These are phyloP conservation scores for Physella acuta DNA, from an alignment of 1,140 invertebrate genomes.

Conservation along the genomic window DNA sequence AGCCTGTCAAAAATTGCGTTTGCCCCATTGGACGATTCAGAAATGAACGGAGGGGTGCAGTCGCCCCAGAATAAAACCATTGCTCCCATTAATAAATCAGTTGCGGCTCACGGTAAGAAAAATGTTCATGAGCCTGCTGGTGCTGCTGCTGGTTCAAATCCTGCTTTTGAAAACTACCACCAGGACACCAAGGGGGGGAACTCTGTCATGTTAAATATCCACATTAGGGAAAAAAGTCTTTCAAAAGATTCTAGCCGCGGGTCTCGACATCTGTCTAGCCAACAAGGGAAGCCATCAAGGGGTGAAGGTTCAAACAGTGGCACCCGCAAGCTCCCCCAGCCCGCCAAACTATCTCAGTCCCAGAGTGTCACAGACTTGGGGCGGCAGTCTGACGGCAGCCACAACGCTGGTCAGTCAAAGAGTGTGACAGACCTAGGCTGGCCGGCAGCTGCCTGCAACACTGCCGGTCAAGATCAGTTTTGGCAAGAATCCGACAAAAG, in stretches of 20 bases:
- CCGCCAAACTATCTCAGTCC: not conserved
- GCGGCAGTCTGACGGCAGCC: not conserved
- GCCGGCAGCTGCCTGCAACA: too few relatives aligned
- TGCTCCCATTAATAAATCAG: not conserved
- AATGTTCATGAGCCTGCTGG: not conserved
- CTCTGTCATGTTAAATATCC: not conserved
- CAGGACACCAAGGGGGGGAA: constrained; percentile 13
- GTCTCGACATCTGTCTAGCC: too few relatives aligned
- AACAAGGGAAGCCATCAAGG: too few relatives aligned
- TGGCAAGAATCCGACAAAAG: constrained; percentile 1
- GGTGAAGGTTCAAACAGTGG: too few relatives aligned
- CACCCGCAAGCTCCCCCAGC: not conserved
- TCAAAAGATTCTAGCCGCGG: not conserved
- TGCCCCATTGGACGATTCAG: not conserved
- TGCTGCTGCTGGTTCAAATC: not conserved
- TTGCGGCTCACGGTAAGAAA: not conserved
- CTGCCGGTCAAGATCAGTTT: not conserved
- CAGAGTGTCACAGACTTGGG: constrained; percentile 5
- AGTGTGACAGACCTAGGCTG: too few relatives aligned
- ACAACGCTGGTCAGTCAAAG: too few relatives aligned
- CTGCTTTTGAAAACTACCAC: not conserved
- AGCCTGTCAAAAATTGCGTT: not conserved
- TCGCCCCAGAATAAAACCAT: constrained; percentile 12
- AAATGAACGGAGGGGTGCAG: not conserved
- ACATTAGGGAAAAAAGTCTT: not conserved